phyloP scores from a whole-genome alignment of 2,113 vertebrate genomes.

The Oncorhynchus clarkii region DNA sequence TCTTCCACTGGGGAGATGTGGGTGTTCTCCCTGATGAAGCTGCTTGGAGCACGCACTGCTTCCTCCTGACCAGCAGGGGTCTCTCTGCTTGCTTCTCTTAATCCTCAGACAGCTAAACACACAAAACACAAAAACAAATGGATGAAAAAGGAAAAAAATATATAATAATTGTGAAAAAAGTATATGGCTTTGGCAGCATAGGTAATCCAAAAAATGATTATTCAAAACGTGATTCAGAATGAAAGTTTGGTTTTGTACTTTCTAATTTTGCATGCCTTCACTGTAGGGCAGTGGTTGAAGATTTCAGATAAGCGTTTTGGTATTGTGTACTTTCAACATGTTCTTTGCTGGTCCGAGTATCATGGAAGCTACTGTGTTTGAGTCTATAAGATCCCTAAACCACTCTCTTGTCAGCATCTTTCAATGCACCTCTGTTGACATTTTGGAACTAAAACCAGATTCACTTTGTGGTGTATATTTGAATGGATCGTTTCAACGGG shows the following conservation, averaged over 20 bases:
- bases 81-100: slow-evolving; percentile 43
- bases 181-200: slow-evolving; percentile 19
- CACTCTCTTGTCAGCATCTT: slow-evolving; percentile 1
- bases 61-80: slow-evolving; percentile 50
- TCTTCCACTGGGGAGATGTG: slow-evolving; percentile 38
- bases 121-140: slow-evolving; percentile 24
- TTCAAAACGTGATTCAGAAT: slow-evolving; percentile 45
- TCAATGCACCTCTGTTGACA: slow-evolving; percentile 26
- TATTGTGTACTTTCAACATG: slow-evolving; percentile 40
- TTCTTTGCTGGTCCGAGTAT: slow-evolving; percentile 50
- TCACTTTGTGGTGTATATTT: slow-evolving; percentile 34
- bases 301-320: slow-evolving; percentile 62
- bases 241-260: slow-evolving; percentile 34
- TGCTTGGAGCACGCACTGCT: slow-evolving; percentile 39
- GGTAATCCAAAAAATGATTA: slow-evolving; percentile 43
- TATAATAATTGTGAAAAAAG: slow-evolving; percentile 38
- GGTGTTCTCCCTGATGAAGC: slow-evolving; percentile 39
- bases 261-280: slow-evolving; percentile 44
- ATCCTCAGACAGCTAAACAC: slow-evolving; percentile 15
- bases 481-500: slow-evolving; percentile 27
- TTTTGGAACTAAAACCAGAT: slow-evolving; percentile 38
- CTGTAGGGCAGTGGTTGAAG: slow-evolving; percentile 43
- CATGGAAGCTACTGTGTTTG: slow-evolving; percentile 62
- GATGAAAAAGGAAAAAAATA: slow-evolving; percentile 29
- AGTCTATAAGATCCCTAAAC: slow-evolving; percentile 16